Percentiles rank a stretch among this genome's conserved stretches.
Evolutionary conservation across 1,140 invertebrate species (phyloP).

Genomic region (Conopomorpha cramerella): DNA sequence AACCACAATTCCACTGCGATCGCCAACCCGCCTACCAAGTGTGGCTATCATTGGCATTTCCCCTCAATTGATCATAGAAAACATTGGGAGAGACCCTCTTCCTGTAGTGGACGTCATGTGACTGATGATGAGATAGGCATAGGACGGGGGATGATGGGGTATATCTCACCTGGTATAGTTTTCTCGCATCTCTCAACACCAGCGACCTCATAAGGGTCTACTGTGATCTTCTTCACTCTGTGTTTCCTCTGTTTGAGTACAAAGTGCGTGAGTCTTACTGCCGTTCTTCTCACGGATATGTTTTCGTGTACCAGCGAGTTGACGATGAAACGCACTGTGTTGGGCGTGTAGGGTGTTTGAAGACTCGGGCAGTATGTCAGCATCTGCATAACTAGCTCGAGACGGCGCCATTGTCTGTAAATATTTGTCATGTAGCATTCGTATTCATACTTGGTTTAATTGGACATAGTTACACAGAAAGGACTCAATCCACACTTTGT

Average conservation of each 20-base stretch:
- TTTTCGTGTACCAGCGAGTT: conserved; percentile 76
- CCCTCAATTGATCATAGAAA: too few species aligned
- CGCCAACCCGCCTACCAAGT: too few species aligned
- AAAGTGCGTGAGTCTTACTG: conserved; percentile 65
- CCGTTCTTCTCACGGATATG: conserved; percentile 74
- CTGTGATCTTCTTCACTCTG: conserved; percentile 64
- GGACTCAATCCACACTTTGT: too few species aligned
- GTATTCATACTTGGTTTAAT: too few species aligned
- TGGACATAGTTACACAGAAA: too few species aligned
- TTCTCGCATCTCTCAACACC: conserved; percentile 21
- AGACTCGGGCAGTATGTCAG: conserved; percentile 71
- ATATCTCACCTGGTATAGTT: conserved; percentile 28
- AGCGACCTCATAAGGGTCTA: conserved; percentile 58
- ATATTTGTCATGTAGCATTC: too few species aligned
- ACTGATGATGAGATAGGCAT: too few species aligned
- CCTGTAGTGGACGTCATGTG: too few species aligned
- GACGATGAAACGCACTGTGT: conserved; percentile 70
- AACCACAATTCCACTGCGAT: too few species aligned
- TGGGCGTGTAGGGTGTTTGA: conserved; percentile 67
- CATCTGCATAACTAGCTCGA: conserved; percentile 75
- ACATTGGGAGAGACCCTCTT: too few species aligned
- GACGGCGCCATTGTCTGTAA: conserved; percentile 79
- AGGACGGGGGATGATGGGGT: too few species aligned
- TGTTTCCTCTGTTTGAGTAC: conserved; percentile 80
- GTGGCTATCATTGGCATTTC: too few species aligned